Conservation (phyloP, 2,888 invertebrate species). For the Ischnura elegans region DNA sequence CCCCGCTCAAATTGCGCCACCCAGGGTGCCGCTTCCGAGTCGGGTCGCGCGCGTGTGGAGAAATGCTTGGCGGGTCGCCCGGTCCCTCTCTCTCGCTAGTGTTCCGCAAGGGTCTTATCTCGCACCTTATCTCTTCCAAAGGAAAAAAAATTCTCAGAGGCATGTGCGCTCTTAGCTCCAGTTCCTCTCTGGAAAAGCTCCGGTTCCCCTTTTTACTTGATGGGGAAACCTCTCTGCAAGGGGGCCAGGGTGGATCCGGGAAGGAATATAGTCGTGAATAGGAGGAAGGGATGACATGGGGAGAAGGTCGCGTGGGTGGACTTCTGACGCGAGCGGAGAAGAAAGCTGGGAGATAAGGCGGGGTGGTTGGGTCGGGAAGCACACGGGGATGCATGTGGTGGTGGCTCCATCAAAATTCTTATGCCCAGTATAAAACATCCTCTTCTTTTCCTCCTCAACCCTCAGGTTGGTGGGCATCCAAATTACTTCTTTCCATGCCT, state of each 20-base stretch:
- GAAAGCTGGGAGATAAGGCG: background rate
- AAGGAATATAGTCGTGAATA: conserved; percentile 51
- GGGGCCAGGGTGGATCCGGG: background rate
- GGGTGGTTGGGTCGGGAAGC: too few relatives aligned
- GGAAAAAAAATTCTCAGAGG: background rate
- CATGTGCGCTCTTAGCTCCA: background rate
- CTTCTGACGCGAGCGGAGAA: background rate
- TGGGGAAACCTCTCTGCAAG: conserved; percentile 36
- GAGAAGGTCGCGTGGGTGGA: background rate
- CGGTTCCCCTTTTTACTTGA: conserved; percentile 25
- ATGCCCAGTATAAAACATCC: too few relatives aligned
- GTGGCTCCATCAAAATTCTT: too few relatives aligned
- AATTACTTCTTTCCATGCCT: too few relatives aligned
- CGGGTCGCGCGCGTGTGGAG: background rate
- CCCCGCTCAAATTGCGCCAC: background rate
- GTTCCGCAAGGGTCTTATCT: conserved; percentile 32
- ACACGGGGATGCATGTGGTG: background rate
- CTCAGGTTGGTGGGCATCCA: too few relatives aligned
- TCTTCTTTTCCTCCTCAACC: too few relatives aligned
- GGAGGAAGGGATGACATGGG: background rate
- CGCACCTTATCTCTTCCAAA: conserved; percentile 41
- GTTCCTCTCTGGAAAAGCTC: background rate
- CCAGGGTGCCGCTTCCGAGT: background rate
- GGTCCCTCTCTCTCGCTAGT: too few relatives aligned
- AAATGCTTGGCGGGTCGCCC: background rate